Conservation (phyloP, 2,888 invertebrate genomes). For the Drosophila neonasuta region DNA sequence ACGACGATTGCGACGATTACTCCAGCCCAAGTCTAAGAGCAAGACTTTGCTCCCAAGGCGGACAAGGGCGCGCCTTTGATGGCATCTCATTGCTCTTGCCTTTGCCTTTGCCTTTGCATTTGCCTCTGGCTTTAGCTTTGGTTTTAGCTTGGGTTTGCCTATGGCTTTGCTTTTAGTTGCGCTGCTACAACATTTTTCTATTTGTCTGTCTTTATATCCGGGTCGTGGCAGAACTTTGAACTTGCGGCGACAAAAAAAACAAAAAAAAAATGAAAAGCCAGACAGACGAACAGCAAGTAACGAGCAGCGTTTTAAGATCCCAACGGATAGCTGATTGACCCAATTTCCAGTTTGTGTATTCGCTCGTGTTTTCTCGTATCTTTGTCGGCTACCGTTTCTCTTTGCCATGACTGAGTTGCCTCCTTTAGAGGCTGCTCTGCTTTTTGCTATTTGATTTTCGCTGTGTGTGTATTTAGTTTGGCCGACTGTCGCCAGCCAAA, state of each 20-base stretch:
- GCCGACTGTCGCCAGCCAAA: conserved; percentile 36
- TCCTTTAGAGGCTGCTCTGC: conserved; percentile 5
- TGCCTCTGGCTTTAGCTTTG: conserved; percentile 6
- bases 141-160: conserved; percentile 8
- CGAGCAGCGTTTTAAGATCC: conserved; percentile 30
- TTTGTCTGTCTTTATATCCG: conserved; percentile 50
- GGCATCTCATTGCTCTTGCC: conserved; percentile 25
- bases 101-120: conserved; percentile 3
- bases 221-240: conserved; percentile 57
- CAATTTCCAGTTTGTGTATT: conserved; percentile 27
- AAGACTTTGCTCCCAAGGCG: conserved; percentile 19
- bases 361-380: conserved; percentile 11
- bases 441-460: no score
- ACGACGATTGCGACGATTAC: conserved; percentile 24
- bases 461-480: not conserved
- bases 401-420: conserved; percentile 2
- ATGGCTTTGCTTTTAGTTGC: conserved; percentile 19
- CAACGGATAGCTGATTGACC: conserved; percentile 43
- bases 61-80: conserved; percentile 64
- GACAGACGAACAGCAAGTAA: conserved; percentile 2
- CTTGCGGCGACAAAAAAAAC: conserved; percentile 28
- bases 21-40: conserved; percentile 5
- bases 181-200: conserved; percentile 38
- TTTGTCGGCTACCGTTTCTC: conserved; percentile 39
- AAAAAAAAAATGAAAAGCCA: not conserved